Evolutionary conservation across 2,888 invertebrate species (phyloP), one percentile per base, ranked within the genome.

Genomic region (Hybos culiciformis): DNA sequence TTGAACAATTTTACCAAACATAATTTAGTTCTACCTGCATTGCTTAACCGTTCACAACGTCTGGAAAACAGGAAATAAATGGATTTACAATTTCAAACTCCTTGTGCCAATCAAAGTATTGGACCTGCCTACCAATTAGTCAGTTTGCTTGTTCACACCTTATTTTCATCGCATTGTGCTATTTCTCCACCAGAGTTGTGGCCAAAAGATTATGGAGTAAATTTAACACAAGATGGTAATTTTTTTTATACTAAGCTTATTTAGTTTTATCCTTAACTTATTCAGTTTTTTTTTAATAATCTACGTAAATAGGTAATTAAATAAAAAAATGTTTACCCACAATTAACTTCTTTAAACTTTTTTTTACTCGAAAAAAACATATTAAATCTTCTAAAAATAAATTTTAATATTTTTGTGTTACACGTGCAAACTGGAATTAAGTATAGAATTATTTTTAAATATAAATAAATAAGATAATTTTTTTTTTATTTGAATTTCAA

Each of bases 161-260:
- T 82, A 20, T 53, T 79, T 11, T 59, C 70, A 1, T 72, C 77
- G 0, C 76, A 78, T 51, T 79, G 80, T 50, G 64, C 68, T 1
- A 52, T 78, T 9, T 66, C 68, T 1, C 66, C 68, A 0, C 62
- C 68, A 37, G 66, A 65, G 1, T 45, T 67, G 3, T 78, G 77
- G 69, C 79, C 79, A 0, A 53, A 55, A 9, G 78, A 78, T 42
- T 60, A 60, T 43, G 56, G 56, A 3, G 53, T 7, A 11, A 9
- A 36, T 36, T 36, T 36, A 36, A 20, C 20, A 7, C 14, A 36
- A 21, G n/a, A 19, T 20, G 36, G 36, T 36, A 5, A 21, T 63
- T 2, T 58, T n/a, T n/a, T n/a, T n/a, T n/a, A n/a, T n/a, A n/a
- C n/a, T n/a, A n/a, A n/a, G n/a, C n/a, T n/a, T n/a, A n/a, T n/a